phyloP scores from a whole-genome alignment of 2,797 vertebrate species.

The Hapalemur alaotrensis region DNA sequence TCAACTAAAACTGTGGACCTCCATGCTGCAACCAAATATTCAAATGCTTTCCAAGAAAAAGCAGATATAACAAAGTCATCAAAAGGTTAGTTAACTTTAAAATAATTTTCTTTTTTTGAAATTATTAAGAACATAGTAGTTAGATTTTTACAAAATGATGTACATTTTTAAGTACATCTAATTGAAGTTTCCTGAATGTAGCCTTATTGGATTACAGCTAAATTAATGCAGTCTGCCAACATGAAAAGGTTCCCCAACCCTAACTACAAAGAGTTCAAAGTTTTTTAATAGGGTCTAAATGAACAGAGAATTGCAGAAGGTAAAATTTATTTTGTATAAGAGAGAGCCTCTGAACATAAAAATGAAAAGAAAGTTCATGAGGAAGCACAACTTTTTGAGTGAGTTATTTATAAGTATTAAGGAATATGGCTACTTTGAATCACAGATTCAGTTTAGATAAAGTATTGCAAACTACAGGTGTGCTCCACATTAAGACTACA shows the following conservation, averaged over 20 bases:
- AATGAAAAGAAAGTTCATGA: background rate
- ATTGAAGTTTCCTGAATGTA: no score
- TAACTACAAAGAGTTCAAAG: background rate
- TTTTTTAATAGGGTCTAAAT: background rate
- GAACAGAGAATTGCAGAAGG: background rate
- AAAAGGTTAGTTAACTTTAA: no score
- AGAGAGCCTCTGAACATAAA: background rate
- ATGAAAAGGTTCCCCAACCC: background rate
- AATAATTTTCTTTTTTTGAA: no score
- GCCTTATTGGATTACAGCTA: no score
- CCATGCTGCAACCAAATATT: no score
- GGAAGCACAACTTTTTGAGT: background rate
- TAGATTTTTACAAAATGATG: no score
- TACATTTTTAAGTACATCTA: no score
- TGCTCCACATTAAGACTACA: background rate
- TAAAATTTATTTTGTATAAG: background rate
- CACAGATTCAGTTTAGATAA: background rate
- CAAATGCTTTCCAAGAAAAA: no score
- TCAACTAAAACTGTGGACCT: no score
- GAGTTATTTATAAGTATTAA: background rate
- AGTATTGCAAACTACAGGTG: background rate
- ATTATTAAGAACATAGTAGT: no score
- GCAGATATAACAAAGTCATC: no score
- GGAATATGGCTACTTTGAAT: background rate
- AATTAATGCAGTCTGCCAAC: no score